Conservation (phyloP, 1,140 invertebrate genomes). For the Meloidogyne exigua region DNA sequence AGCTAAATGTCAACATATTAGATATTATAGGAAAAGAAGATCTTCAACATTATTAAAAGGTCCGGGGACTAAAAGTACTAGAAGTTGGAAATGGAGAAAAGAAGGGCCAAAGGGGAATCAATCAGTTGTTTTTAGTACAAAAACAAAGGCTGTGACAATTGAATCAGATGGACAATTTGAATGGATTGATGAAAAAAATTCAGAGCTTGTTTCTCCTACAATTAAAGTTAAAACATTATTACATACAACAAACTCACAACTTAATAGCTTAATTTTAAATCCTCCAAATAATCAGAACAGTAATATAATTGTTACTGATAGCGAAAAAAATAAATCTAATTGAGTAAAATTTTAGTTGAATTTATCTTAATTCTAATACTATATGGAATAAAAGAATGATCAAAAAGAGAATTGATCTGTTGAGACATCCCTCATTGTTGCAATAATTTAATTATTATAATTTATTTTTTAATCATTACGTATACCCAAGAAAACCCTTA, state of each 20-base stretch:
- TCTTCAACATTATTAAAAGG: background rate
- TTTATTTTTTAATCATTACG: too few species aligned
- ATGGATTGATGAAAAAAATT: slow-evolving; percentile 45
- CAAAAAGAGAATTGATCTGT: too few species aligned
- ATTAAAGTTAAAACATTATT: slow-evolving; percentile 45
- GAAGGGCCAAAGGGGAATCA: background rate
- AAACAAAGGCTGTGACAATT: slow-evolving; percentile 23
- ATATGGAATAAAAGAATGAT: background rate
- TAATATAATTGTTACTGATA: slow-evolving; percentile 8
- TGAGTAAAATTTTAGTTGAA: too few species aligned
- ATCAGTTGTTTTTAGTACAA: slow-evolving; percentile 3
- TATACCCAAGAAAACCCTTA: too few species aligned
- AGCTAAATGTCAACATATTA: background rate
- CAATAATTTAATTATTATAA: too few species aligned
- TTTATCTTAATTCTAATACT: background rate
- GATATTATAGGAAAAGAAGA: background rate
- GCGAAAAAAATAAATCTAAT: too few species aligned
- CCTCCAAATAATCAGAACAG: slow-evolving; percentile 4
- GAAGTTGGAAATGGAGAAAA: background rate
- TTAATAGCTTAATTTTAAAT: slow-evolving; percentile 5
- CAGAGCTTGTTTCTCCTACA: slow-evolving; percentile 48
- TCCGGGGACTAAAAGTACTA: slow-evolving; percentile 7
- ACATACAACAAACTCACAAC: slow-evolving; percentile 34
- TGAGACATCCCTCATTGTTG: too few species aligned
- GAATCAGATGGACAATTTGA: slow-evolving; percentile 45